Evolutionary conservation across 2,113 vertebrate genomes (phyloP).

Genomic region (Myanophis thanlyinensis): DNA sequence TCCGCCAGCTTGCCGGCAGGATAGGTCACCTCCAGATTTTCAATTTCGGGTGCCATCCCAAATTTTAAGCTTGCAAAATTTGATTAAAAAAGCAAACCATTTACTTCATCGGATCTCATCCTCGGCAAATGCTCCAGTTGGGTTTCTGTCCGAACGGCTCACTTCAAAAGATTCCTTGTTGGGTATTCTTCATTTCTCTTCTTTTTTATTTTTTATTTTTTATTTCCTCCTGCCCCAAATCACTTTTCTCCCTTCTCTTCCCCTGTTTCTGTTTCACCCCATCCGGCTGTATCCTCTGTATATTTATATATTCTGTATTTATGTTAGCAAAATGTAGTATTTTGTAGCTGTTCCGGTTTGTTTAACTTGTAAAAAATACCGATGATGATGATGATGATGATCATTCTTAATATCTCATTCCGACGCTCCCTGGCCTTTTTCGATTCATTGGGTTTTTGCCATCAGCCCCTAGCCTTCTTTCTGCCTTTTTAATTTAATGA

Average conservation of each 20-base stretch:
- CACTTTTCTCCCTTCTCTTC: conserved; percentile 20
- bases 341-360: conserved; percentile 72
- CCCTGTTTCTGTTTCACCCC: conserved; percentile 53
- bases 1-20: not conserved
- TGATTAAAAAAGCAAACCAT: too few relatives aligned
- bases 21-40: not conserved
- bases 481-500: conserved; percentile 76
- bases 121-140: not conserved
- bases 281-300: conserved; percentile 71
- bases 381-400: conserved; percentile 42
- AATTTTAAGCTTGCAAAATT: not conserved
- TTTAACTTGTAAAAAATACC: conserved; percentile 76
- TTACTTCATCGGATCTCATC: not conserved
- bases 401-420: conserved; percentile 53
- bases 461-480: conserved; percentile 34
- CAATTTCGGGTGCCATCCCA: not conserved
- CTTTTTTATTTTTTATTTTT: not conserved
- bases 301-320: conserved; percentile 76
- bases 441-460: conserved; percentile 41
- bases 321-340: conserved; percentile 72
- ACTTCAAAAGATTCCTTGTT: conserved; percentile 41
- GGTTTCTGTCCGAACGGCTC: conserved; percentile 7
- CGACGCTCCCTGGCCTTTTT: conserved; percentile 62
- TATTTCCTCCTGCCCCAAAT: conserved; percentile 16
- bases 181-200: conserved; percentile 45